phyloP scores from a whole-genome alignment of 1,140 invertebrate genomes.

The Laupala kohalensis region DNA sequence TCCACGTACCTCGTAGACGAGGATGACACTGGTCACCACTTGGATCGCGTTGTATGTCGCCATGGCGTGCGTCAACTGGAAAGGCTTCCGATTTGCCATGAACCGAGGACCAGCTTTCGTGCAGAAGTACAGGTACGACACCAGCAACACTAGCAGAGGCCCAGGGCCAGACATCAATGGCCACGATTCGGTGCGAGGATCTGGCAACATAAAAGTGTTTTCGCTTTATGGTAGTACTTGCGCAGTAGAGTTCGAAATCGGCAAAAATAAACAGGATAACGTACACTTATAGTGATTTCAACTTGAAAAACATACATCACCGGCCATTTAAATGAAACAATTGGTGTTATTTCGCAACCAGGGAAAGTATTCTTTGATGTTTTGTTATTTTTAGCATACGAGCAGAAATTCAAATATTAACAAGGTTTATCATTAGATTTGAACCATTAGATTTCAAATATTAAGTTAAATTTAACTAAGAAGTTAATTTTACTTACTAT shows the following conservation, averaged over 20 bases:
- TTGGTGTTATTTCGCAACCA: not conserved
- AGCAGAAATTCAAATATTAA: no score
- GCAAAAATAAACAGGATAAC: not conserved
- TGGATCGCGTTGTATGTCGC: constrained; percentile 71
- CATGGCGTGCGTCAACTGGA: constrained; percentile 58
- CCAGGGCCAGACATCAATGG: constrained; percentile 67
- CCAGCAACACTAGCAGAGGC: constrained; percentile 57
- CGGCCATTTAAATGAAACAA: not conserved
- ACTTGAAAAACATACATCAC: not conserved
- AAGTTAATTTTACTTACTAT: no score
- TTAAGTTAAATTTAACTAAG: no score
- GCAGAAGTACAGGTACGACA: constrained; percentile 59
- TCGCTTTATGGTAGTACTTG: no score
- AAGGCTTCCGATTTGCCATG: constrained; percentile 76
- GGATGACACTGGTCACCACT: constrained; percentile 54
- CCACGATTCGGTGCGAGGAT: constrained; percentile 74
- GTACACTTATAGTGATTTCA: not conserved
- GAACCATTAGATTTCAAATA: no score
- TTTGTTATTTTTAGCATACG: no score
- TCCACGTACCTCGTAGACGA: constrained; percentile 53
- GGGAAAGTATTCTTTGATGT: not conserved
- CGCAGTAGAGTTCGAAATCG: no score
- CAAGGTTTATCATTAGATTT: no score
- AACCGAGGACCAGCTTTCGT: constrained; percentile 26
- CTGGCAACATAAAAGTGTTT: no score